Base-by-base conservation (phyloP, 2,888 invertebrate species). In the Drosophila rellima region DNA sequence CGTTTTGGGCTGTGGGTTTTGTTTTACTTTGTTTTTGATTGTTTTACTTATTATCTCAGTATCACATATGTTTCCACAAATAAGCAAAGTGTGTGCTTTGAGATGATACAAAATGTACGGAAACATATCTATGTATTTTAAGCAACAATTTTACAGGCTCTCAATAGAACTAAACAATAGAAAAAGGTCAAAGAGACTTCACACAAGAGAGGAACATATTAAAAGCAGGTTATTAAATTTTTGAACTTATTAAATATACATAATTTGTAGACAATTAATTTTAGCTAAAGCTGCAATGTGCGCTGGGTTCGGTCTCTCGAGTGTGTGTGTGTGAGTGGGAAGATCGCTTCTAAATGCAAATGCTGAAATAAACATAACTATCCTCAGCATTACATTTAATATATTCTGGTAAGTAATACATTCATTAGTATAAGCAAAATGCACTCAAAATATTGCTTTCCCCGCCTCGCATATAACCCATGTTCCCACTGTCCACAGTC, bases 21-120 rank as follows among this genome's bases (percentile, higher is more conserved):
- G 57, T 48, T 31, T 39, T 54, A 57, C n/a, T 63, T 70, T 52
- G 13, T 62, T 71, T 74, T 68, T 54, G 65, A 79, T 89, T 69
- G 80, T 80, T 82, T 87, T 80, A 70, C 88, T 90, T 90, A 91
- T 90, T 90, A 90, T 90, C 91, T 90, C 90, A 90, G 77, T 90
- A 90, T 90, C 90, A 90, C 90, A 90, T 91, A 83, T 84, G 90
- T 82, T 85, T 90, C 88, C 87, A 71, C 60, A 59, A 67, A 65
- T 74, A 66, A 72, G 74, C 72, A 45, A 71, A 54, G 61, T 65
- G 66, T 65, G 65, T 68, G 70, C 66, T 66, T 73, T 73, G 67
- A 65, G 70, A 63, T 68, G 50, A 59, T 67, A 68, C 74, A 68
- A 68, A 77, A 65, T 40, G 69, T 57, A 74, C 51, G 77, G 88